These are phyloP conservation scores for Caenorhabditis brenneri DNA, from an alignment of 1,140 invertebrate genomes.

Conservation along the genomic window DNA sequence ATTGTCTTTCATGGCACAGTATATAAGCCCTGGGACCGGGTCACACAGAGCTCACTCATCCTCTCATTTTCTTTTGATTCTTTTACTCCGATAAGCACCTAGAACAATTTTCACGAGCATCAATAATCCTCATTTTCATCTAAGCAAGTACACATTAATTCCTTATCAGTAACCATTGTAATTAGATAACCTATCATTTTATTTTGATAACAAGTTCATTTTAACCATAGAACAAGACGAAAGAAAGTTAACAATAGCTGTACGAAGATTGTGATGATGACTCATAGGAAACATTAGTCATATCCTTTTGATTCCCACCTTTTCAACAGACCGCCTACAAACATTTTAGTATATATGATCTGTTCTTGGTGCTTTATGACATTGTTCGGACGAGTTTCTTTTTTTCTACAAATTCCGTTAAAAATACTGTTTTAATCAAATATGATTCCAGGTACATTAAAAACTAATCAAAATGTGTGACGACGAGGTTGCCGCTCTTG, in stretches of 20 bases:
- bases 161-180: background rate
- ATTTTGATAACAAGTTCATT: background rate
- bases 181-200: background rate
- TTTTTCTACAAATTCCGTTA: no score
- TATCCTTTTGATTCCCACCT: background rate
- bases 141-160: background rate
- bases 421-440: no score
- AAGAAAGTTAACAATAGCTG: background rate
- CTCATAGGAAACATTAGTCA: constrained; percentile 1
- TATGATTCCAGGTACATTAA: constrained; percentile 17
- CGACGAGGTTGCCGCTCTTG: constrained; percentile 82
- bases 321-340: background rate
- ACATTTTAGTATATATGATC: background rate
- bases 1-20: constrained; percentile 31
- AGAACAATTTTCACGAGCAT: no score
- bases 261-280: background rate
- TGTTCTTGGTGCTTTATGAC: no score
- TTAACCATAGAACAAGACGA: background rate
- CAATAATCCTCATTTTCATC: background rate
- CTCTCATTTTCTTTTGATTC: background rate
- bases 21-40: background rate
- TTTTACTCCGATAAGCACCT: no score
- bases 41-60: constrained; percentile 20
- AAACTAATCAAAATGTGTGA: constrained; percentile 72
- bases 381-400: no score